Evolutionary conservation across 2,797 vertebrate genomes (phyloP), one percentile per base, ranked within the genome.

Genomic region (Cossypha niveicapilla): DNA sequence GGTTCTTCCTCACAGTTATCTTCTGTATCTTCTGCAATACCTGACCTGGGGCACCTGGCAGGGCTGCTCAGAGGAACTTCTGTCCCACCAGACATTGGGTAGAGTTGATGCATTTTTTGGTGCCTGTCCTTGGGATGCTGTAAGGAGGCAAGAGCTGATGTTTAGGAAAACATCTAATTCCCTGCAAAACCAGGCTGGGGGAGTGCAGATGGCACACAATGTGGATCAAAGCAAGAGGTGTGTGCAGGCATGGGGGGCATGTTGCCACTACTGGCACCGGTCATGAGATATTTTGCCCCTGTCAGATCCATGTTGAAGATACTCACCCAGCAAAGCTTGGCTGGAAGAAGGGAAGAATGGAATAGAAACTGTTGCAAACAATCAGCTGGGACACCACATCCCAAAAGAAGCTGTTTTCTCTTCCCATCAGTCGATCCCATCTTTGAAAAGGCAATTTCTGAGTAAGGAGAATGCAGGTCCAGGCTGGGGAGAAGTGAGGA

Each of bases 261-360:
- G 2, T 28, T 5, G 35, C 18, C 32, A 13, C 4, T 1, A 2
- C 18, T 60, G 71, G 28, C 53, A 51, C 23, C 0, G 0, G 4
- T 18, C 37, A 51, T 28, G 71, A 37, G 53, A 67, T 16, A 60
- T 32, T 28, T 12, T 22, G 18, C 3, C 14, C 37, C 15, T 28
- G 23, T 50, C 18, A 66, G 15, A 66, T 37, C 71, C 18, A 1
- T 18, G 22, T 22, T 50, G 53, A 7, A 44, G 15, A 19, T 11
- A 7, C 22, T 48, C 42, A 30, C n/a, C 16, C 39, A 60, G 54
- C 23, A 39, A 28, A 85, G 18, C n/a, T 13, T 4, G 3, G 19
- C 71, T 53, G 32, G 47, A 14, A 19, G 45, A 9, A 61, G 30
- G 39, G 45, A 73, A 60, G 34, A 51, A 76, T 0, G 9, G 45